Conservation (phyloP, 2,888 invertebrate species). For the Hyposoter dolosus region DNA sequence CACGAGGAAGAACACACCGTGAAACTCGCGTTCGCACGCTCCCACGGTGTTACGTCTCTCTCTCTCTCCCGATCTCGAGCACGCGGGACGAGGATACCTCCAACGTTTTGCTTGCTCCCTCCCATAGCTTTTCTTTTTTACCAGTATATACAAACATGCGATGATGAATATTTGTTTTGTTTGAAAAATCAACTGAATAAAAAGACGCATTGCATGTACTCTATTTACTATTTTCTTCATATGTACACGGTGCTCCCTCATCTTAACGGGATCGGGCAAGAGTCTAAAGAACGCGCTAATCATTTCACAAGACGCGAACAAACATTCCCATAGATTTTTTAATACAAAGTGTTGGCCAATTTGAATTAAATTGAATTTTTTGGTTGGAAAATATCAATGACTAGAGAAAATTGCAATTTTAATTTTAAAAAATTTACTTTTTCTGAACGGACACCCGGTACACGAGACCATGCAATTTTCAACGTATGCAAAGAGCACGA, state of each 20-base stretch:
- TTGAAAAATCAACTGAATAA: not conserved
- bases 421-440: too few relatives aligned
- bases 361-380: too few relatives aligned
- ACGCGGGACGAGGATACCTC: conserved; percentile 23
- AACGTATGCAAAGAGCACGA: conserved; percentile 34
- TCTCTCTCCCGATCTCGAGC: conserved; percentile 45
- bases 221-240: conserved; percentile 10
- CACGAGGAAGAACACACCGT: conserved; percentile 80
- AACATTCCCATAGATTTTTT: not conserved
- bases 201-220: conserved; percentile 44
- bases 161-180: conserved; percentile 31
- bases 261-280: not conserved
- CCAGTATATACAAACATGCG: conserved; percentile 29
- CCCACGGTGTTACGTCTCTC: conserved; percentile 81
- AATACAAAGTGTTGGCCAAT: too few relatives aligned
- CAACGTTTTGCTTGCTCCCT: conserved; percentile 25
- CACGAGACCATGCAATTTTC: not conserved
- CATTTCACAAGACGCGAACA: not conserved
- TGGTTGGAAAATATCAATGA: too few relatives aligned
- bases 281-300: not conserved
- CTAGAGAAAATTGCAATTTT: too few relatives aligned
- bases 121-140: conserved; percentile 18
- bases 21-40: conserved; percentile 77
- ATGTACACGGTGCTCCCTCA: not conserved
- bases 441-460: not conserved